Evolutionary conservation across 2,797 vertebrate genomes (phyloP).

Genomic region (Alauda arvensis): DNA sequence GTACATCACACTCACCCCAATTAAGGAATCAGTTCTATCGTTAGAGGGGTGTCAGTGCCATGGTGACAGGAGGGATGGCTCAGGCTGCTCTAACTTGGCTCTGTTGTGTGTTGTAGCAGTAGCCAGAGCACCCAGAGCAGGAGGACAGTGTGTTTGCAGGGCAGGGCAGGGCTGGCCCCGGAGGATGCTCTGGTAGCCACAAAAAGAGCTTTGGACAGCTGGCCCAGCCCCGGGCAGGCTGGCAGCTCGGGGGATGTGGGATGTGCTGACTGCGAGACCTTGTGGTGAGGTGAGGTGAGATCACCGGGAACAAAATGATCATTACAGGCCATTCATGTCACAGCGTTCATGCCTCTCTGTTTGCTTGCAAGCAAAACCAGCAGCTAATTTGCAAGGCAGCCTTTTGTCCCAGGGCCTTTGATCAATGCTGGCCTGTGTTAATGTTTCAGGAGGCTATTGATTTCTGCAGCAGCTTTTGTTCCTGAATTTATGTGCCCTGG

Average conservation of each 20-base stretch:
- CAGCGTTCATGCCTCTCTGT: conserved; percentile 67
- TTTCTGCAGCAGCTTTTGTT: conserved; percentile 88
- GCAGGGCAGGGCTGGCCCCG: neutral
- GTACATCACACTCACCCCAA: neutral
- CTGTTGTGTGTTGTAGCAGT: neutral
- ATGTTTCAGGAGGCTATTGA: conserved; percentile 95
- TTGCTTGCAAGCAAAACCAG: conserved; percentile 72
- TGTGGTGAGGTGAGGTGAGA: conserved; percentile 37
- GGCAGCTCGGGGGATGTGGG: neutral
- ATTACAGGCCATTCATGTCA: conserved; percentile 51
- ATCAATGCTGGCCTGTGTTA: conserved; percentile 89
- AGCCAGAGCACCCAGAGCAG: neutral
- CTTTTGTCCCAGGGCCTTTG: conserved; percentile 83
- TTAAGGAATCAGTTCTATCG: fast-evolving
- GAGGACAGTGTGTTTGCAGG: fast-evolving
- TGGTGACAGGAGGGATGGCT: neutral
- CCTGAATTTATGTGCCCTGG: conserved; percentile 80
- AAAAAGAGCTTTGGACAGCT: neutral
- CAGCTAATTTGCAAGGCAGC: conserved; percentile 84
- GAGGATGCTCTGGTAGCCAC: neutral
- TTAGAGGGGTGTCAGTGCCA: fast-evolving
- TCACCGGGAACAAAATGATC: conserved; percentile 43
- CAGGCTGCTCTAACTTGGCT: neutral
- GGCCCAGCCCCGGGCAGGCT: neutral
- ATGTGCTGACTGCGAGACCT: conserved; percentile 35